Conservation (phyloP, 2,797 vertebrate genomes). For the Thaleichthys pacificus region DNA sequence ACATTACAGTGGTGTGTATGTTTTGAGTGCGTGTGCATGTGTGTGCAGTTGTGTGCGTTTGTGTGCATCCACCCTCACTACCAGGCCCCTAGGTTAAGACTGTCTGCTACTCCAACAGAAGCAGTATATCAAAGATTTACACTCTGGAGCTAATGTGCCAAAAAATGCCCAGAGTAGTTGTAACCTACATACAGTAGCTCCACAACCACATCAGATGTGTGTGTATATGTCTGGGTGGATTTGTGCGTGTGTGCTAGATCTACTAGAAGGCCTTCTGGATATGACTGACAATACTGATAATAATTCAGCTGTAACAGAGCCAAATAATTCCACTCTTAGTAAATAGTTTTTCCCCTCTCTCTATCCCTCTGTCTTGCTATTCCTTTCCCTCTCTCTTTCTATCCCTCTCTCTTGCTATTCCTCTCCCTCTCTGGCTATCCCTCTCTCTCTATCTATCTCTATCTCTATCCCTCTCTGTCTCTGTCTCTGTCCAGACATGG, state of each 20-base stretch:
- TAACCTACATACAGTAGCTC: constrained; percentile 18
- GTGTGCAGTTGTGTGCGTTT: background rate
- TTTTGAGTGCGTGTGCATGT: constrained; percentile 4
- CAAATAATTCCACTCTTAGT: background rate
- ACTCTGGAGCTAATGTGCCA: background rate
- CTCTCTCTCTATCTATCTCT: background rate
- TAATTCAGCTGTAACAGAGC: background rate
- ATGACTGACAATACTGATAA: background rate
- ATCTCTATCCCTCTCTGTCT: background rate
- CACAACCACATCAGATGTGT: background rate
- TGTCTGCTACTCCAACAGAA: constrained; percentile 29
- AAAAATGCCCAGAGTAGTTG: constrained; percentile 5
- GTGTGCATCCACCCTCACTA: background rate
- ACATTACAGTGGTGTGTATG: constrained; percentile 30
- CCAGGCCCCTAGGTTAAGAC: constrained; percentile 4
- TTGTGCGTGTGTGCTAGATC: background rate
- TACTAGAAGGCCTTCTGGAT: background rate
- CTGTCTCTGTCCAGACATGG: background rate
- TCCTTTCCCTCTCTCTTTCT: background rate
- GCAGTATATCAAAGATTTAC: constrained; percentile 10
- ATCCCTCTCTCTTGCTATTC: background rate
- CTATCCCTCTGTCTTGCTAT: background rate
- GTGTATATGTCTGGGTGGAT: constrained; percentile 5
- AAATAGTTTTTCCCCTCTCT: background rate
- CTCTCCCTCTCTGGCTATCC: background rate